Conservation (phyloP, 2,797 vertebrate genomes). For the Spheniscus humboldti region DNA sequence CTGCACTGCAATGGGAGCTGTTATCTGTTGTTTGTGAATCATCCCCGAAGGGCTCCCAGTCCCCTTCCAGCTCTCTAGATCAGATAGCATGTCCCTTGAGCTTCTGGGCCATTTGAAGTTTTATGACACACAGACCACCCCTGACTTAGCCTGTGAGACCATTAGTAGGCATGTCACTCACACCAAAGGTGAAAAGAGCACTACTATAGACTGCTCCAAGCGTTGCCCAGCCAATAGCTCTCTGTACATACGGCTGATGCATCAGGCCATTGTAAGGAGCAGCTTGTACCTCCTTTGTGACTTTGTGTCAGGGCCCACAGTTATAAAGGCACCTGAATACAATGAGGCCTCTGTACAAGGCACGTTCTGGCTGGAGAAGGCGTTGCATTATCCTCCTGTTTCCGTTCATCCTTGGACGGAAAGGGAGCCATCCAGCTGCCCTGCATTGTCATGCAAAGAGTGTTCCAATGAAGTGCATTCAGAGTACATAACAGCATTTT, state of each 20-base stretch:
- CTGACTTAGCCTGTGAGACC: neutral
- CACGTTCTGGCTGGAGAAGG: neutral
- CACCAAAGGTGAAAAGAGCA: neutral
- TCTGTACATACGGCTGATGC: fast-evolving
- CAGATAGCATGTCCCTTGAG: neutral
- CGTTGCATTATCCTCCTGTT: neutral
- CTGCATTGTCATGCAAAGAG: neutral
- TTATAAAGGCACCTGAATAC: neutral
- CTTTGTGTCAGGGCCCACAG: neutral
- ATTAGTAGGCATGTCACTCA: neutral
- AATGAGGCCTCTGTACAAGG: neutral
- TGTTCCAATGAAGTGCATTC: neutral
- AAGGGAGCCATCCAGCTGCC: neutral
- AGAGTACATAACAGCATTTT: neutral
- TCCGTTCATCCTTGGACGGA: neutral
- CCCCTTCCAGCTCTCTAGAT: neutral
- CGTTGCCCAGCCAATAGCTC: neutral
- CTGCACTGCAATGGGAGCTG: neutral
- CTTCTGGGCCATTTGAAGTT: neutral
- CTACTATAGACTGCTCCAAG: neutral
- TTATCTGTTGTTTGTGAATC: neutral
- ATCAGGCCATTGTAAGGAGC: neutral
- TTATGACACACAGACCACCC: neutral
- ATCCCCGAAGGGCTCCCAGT: neutral
- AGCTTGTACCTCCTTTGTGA: neutral